These are phyloP conservation scores for Drosophila hawaiiensis DNA, from an alignment of 2,888 invertebrate species.

Conservation along the genomic window DNA sequence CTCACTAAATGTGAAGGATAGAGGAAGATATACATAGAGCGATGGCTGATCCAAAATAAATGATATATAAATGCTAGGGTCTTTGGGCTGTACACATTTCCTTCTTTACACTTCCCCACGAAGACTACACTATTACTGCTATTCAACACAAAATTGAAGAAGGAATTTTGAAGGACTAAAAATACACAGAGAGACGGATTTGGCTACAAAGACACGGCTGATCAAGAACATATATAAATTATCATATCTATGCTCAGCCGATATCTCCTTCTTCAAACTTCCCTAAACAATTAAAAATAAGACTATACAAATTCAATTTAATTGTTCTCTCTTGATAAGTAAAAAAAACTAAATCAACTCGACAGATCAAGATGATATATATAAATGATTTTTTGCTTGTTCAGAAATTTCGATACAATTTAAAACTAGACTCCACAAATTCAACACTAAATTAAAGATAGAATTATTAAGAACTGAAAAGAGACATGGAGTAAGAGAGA, in stretches of 20 bases:
- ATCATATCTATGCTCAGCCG: neutral
- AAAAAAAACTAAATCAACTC: neutral
- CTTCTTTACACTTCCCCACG: neutral
- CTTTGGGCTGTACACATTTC: neutral
- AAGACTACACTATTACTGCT: no score
- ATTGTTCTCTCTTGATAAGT: neutral
- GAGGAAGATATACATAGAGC: neutral
- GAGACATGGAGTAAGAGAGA: neutral
- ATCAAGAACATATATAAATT: neutral
- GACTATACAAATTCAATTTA: neutral
- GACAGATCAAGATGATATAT: neutral
- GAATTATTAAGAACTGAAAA: neutral
- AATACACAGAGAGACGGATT: neutral
- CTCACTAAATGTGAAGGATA: neutral
- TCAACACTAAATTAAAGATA: neutral
- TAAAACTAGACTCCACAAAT: neutral
- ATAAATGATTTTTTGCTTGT: neutral
- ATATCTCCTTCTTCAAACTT: neutral
- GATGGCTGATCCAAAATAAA: neutral
- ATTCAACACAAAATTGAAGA: neutral
- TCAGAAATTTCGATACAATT: neutral
- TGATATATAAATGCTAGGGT: neutral
- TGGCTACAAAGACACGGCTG: neutral
- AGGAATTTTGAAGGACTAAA: neutral
- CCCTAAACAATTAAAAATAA: neutral